Base-by-base conservation (phyloP, 2,888 invertebrate species). In the Hirtodrosophila duncani region DNA sequence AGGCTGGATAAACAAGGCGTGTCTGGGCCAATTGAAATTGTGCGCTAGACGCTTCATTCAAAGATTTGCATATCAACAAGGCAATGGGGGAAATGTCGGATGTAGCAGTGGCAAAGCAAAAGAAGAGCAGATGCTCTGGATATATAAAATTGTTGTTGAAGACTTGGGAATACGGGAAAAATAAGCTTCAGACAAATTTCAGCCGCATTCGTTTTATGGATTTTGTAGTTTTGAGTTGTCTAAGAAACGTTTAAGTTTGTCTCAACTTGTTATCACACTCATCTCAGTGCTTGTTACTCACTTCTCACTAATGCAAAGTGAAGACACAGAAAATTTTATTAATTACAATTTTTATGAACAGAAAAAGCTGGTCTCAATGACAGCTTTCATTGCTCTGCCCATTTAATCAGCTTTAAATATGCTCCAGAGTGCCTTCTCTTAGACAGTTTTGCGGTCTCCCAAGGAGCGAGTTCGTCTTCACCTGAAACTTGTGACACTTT, bases 211-310 rank as follows among this genome's bases (percentile, higher is more conserved):
- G 8, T 9, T 16, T 10, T 51, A 37, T 7, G 37, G 38, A 7
- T 26, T 20, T 3, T 5, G 2, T 6, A n/a, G 18, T 9, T 6
- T 11, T 6, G 3, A n/a, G n/a, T n/a, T n/a, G n/a, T n/a, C n/a
- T n/a, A 9, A 16, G 17, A 49, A 27, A 37, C 34, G 11, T 7
- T 16, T 16, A 51, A 39, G 53, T 7, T 20, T 5, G 7, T 20
- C 30, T 18, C 10, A 3, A 11, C 10, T 1, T 11, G n/a, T 8
- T 16, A 6, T 9, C 18, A 3, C 4, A 8, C 26, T 20, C 17
- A 49, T 59, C 60, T 50, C 59, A 57, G 59, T 38, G 41, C 50
- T 24, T n/a, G n/a, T n/a, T n/a, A n/a, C 34, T n/a, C 39, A 39
- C 18, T 34, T 29, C 27, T 49, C 20, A 21, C 34, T 21, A 52